Percentiles rank a stretch among this genome's conserved stretches.
Conservation (phyloP, 2,113 vertebrate genomes). For the Caranx ignobilis region DNA sequence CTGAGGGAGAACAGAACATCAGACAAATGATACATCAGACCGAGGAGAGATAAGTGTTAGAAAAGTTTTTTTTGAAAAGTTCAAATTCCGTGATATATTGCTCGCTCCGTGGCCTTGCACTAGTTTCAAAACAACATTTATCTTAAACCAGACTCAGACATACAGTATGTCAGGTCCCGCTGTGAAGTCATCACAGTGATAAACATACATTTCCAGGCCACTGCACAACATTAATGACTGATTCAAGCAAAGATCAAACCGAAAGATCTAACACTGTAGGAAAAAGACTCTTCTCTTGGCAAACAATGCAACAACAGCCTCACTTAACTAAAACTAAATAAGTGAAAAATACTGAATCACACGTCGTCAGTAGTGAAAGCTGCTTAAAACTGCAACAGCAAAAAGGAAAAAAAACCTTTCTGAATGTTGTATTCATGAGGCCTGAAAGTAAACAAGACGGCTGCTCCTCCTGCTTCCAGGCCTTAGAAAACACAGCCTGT, state of each 20-base stretch:
- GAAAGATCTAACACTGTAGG: background rate
- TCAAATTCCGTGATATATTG: conserved; percentile 48
- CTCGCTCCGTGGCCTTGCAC: conserved; percentile 33
- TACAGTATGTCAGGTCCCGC: conserved; percentile 17
- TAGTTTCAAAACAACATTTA: conserved; percentile 61
- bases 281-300: background rate
- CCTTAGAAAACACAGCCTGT: too few relatives aligned
- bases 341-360: too few relatives aligned
- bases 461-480: too few relatives aligned
- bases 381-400: background rate
- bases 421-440: too few relatives aligned
- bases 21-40: conserved; percentile 61
- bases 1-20: conserved; percentile 56
- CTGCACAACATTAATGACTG: conserved; percentile 4
- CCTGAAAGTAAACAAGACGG: too few relatives aligned
- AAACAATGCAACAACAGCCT: background rate
- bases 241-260: background rate
- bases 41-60: conserved; percentile 44
- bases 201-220: conserved; percentile 21
- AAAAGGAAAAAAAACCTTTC: too few relatives aligned
- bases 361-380: too few relatives aligned
- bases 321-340: background rate
- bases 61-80: conserved; percentile 49
- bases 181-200: conserved; percentile 32
- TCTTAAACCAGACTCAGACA: conserved; percentile 33